Percentiles rank a stretch among this genome's conserved stretches.
Conservation (phyloP, 1,140 invertebrate genomes). For the Pachyrhynchus sulphureomaculatus region DNA sequence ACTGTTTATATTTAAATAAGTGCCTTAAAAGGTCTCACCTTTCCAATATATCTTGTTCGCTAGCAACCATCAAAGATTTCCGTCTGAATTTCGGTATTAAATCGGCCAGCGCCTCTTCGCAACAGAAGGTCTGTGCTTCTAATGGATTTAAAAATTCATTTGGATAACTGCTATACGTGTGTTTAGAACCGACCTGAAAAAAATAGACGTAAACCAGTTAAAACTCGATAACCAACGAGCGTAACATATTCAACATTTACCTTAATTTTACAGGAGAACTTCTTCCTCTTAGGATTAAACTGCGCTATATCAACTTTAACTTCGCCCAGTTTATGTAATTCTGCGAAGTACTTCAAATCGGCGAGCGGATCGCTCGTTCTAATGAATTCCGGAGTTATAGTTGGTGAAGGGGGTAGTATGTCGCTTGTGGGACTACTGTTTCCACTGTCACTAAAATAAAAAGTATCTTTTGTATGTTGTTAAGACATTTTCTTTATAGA, state of each 20-base stretch:
- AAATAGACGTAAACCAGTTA: slow-evolving; percentile 3
- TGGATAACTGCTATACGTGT: slow-evolving; percentile 60
- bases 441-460: slow-evolving; percentile 31
- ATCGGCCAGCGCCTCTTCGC: slow-evolving; percentile 54
- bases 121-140: slow-evolving; percentile 57
- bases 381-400: slow-evolving; percentile 22
- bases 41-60: slow-evolving; percentile 47
- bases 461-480: not conserved
- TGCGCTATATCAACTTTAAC: slow-evolving; percentile 28
- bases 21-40: slow-evolving; percentile 43
- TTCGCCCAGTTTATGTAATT: slow-evolving; percentile 37
- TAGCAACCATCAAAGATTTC: slow-evolving; percentile 38
- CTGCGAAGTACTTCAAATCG: slow-evolving; percentile 38
- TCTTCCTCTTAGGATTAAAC: slow-evolving; percentile 34
- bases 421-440: slow-evolving; percentile 35
- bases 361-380: slow-evolving; percentile 24
- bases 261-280: slow-evolving; percentile 51
- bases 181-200: slow-evolving; percentile 51
- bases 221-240: not conserved
- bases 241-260: slow-evolving; percentile 28
- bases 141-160: slow-evolving; percentile 55
- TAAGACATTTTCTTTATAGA: too few relatives aligned
- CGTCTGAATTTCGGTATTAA: slow-evolving; percentile 47
- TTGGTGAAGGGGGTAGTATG: not conserved
- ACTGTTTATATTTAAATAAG: not conserved